Evolutionary conservation across 2,797 vertebrate genomes (phyloP).

Genomic region (Delichon dasypus): DNA sequence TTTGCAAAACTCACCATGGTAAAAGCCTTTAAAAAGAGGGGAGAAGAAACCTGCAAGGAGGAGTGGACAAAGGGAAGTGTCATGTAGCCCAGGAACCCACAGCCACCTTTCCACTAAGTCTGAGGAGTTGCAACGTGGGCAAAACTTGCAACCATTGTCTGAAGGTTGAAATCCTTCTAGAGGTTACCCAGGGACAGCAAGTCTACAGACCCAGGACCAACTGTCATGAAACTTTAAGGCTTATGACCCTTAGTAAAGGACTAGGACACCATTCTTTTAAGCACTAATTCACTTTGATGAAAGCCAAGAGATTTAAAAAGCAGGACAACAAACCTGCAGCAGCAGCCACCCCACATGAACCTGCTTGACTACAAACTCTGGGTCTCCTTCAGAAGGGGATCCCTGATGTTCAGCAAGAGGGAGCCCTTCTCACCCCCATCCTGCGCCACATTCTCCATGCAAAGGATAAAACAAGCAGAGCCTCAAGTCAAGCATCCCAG

Average conservation of each 20-base stretch:
- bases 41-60: slow-evolving; percentile 27
- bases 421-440: not conserved
- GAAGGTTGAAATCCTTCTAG: not conserved
- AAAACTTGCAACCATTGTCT: not conserved
- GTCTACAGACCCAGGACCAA: not conserved
- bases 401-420: not conserved
- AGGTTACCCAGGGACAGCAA: not conserved
- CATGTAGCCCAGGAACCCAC: not conserved
- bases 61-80: not conserved
- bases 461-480: not conserved
- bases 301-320: not conserved
- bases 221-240: not conserved
- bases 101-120: not conserved
- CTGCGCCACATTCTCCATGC: not conserved
- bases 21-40: slow-evolving; percentile 21
- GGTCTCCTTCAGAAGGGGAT: not conserved
- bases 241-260: not conserved
- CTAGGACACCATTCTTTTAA: not conserved
- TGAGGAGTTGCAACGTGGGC: accelerated
- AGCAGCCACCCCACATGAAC: not conserved
- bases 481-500: not conserved
- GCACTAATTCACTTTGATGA: not conserved
- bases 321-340: not conserved
- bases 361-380: not conserved
- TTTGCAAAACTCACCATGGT: slow-evolving; percentile 54